Evolutionary conservation across 2,888 invertebrate species (phyloP).

Genomic region (Cancer borealis): DNA sequence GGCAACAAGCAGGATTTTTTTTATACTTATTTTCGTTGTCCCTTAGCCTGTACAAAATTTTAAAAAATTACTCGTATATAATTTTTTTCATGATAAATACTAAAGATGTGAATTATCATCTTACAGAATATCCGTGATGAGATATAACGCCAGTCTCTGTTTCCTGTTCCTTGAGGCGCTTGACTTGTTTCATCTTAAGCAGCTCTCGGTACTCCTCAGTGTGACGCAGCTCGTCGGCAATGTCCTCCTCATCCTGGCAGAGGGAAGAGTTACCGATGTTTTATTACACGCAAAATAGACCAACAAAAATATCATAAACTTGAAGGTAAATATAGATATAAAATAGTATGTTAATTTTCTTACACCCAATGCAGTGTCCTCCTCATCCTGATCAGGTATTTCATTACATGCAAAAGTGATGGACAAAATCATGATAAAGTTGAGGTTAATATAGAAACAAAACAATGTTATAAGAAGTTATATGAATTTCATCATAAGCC

Average conservation of each 20-base stretch:
- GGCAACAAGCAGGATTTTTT: no score
- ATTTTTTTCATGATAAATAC: not conserved
- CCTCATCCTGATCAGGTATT: no score
- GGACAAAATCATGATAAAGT: no score
- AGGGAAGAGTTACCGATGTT: not conserved
- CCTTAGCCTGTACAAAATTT: no score
- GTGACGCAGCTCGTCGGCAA: constrained; percentile 49
- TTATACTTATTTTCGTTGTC: no score
- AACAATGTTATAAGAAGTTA: no score
- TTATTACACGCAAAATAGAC: not conserved
- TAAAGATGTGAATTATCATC: not conserved
- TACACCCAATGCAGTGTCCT: no score
- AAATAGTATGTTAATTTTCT: no score
- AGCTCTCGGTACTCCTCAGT: constrained; percentile 68
- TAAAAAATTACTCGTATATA: no score
- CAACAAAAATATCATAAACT: not conserved
- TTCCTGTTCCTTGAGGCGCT: constrained; percentile 54
- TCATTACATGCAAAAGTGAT: no score
- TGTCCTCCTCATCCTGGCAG: constrained; percentile 56
- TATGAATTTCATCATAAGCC: no score
- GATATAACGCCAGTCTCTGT: constrained; percentile 54
- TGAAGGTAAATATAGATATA: constrained; percentile 10
- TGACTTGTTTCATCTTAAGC: constrained; percentile 52
- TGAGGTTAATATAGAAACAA: no score
- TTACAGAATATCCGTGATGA: constrained; percentile 65